These are phyloP conservation scores for Sylvilagus floridanus DNA, from an alignment of 2,797 vertebrate species.

Conservation along the genomic window DNA sequence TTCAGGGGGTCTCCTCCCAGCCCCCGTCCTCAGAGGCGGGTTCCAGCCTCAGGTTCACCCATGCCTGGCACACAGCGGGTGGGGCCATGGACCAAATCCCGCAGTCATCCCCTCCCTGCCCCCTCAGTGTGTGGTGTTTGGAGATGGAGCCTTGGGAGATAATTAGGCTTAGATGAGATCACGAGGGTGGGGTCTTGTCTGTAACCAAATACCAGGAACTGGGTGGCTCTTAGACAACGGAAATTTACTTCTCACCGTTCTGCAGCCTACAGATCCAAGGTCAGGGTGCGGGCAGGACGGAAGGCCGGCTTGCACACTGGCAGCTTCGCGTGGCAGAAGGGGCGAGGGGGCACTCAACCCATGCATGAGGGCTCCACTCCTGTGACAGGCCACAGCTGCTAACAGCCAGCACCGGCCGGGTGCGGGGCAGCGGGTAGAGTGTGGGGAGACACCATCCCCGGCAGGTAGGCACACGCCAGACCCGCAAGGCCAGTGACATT, in stretches of 20 bases:
- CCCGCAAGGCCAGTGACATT: background rate
- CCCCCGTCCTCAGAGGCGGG: background rate
- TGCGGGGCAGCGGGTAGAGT: background rate
- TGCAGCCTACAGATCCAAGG: background rate
- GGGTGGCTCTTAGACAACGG: background rate
- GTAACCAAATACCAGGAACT: background rate
- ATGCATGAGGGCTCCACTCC: background rate
- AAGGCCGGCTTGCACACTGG: background rate
- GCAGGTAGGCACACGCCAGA: background rate
- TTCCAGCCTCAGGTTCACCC: too few relatives aligned
- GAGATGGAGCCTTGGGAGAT: background rate
- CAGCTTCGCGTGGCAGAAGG: background rate
- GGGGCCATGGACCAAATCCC: background rate
- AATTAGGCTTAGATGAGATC: background rate
- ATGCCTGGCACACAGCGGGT: background rate
- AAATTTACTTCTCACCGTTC: background rate
- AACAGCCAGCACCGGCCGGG: background rate
- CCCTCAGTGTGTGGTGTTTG: background rate
- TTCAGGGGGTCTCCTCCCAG: background rate
- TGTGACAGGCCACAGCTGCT: too few relatives aligned
- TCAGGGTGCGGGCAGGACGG: background rate
- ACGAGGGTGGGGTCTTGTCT: constrained; percentile 7
- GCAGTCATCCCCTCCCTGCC: too few relatives aligned
- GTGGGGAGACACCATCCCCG: background rate
- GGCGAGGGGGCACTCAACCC: background rate